Evolutionary conservation across 1,140 invertebrate species (phyloP).

Genomic region (Uloborus diversus): DNA sequence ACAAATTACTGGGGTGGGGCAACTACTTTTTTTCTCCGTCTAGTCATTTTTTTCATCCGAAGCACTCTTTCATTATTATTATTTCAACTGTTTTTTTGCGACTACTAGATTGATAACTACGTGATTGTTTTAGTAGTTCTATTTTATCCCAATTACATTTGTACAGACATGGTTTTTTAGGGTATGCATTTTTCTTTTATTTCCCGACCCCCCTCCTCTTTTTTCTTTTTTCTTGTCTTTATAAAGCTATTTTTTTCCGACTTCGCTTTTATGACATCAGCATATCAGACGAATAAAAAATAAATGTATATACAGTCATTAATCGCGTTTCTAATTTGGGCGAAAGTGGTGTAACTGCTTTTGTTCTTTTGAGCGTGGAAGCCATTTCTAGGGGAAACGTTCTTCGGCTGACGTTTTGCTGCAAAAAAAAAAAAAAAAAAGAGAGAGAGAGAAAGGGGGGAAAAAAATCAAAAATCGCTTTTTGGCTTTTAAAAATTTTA

Average conservation of each 20-base stretch:
- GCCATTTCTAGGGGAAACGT: background rate
- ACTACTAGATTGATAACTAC: constrained; percentile 54
- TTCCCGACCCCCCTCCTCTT: background rate
- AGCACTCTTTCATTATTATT: constrained; percentile 42
- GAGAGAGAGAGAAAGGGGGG: too few relatives aligned
- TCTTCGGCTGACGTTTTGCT: too few relatives aligned
- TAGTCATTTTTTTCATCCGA: constrained; percentile 1
- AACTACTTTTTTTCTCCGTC: constrained; percentile 20
- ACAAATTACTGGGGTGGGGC: constrained; percentile 53
- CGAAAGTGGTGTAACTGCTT: constrained; percentile 33
- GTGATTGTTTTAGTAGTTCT: constrained; percentile 55
- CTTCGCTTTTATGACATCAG: background rate
- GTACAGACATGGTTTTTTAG: constrained; percentile 35
- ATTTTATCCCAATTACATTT: constrained; percentile 55
- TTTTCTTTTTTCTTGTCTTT: background rate
- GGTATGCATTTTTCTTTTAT: background rate
- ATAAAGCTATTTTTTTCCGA: background rate
- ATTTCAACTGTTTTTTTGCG: constrained; percentile 53
- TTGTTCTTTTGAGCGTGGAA: background rate
- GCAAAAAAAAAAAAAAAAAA: constrained; percentile 7
- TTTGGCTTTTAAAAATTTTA: too few relatives aligned
- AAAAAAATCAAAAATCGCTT: too few relatives aligned
- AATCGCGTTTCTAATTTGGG: background rate
- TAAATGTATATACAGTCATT: background rate
- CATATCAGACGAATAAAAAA: constrained; percentile 37